Conservation (phyloP, 2,797 vertebrate species). For the Pteropus rufus region DNA sequence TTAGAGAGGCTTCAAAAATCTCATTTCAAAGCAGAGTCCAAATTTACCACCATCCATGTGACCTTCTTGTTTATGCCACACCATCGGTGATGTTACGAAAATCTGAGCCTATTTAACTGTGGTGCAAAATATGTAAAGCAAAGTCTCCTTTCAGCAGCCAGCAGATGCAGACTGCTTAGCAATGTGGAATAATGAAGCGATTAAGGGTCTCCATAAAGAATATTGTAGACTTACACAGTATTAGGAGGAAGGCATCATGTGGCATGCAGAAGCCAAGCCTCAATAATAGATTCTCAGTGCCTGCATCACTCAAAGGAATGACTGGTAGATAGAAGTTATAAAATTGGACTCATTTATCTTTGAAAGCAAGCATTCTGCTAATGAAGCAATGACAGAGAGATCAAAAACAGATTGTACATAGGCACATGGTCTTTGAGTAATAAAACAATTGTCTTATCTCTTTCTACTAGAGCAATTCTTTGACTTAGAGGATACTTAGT, state of each 20-base stretch:
- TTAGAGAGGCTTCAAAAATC: background rate
- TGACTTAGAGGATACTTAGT: conserved; percentile 18
- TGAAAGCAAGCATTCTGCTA: background rate
- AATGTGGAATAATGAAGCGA: background rate
- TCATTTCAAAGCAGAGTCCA: background rate
- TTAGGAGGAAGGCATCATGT: background rate
- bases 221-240: background rate
- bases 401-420: background rate
- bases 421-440: background rate
- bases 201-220: background rate
- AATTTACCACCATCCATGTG: background rate
- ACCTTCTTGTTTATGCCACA: background rate
- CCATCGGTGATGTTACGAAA: background rate
- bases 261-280: background rate
- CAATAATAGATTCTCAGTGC: background rate
- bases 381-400: background rate
- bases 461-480: background rate
- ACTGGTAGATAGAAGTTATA: background rate
- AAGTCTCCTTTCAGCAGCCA: background rate
- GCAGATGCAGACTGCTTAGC: background rate
- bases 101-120: background rate
- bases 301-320: background rate
- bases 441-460: conserved; percentile 3
- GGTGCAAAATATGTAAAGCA: background rate
- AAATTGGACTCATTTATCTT: conserved; percentile 5